Base-by-base conservation (phyloP, 2,113 vertebrate genomes). In the Cardinalis cardinalis region DNA sequence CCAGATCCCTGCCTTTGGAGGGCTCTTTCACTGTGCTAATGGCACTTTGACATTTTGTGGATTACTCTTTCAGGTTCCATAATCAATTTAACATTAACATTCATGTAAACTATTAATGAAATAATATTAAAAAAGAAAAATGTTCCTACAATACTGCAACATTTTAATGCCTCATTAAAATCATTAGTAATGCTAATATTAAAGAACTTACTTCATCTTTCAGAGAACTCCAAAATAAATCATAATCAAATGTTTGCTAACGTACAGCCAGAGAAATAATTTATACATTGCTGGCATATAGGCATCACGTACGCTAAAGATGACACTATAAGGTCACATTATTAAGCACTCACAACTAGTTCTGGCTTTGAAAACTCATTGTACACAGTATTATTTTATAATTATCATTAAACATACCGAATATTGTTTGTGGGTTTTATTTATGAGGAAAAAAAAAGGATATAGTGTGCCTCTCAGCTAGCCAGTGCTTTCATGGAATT, bases 151-250 rank as follows among this genome's bases (percentile, higher is more conserved):
- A 97, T 98, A 96, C 93, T 95, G 95, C 97, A 98, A 98, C 97
- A 98, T 98, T 98, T 98, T 98, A 98, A 98, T 98, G 98, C 97
- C 97, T 98, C 98, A 98, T 98, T 98, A 98, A 98, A 98, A 98
- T 96, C 97, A 98, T 98, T 98, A 98, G 97, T 97, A 98, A 98
- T 98, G 97, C 97, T 98, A 98, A 98, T 98, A 98, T 96, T 98
- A 98, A 97, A 97, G 97, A 97, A 97, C 95, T 98, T 97, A 96
- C 97, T 97, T 96, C 97, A 98, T 98, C 97, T 97, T 98, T 98
- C 97, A 97, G 96, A 94, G 90, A 97, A 95, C 95, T 96, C 96
- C 95, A 98, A 98, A 97, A 98, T 98, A 98, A 98, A 98, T 98
- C 98, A 98, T 98, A 97, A 98, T 98, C 97, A 97, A 96, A 97